phyloP scores from a whole-genome alignment of 2,113 vertebrate genomes.

The Ptilonorhynchus violaceus region DNA sequence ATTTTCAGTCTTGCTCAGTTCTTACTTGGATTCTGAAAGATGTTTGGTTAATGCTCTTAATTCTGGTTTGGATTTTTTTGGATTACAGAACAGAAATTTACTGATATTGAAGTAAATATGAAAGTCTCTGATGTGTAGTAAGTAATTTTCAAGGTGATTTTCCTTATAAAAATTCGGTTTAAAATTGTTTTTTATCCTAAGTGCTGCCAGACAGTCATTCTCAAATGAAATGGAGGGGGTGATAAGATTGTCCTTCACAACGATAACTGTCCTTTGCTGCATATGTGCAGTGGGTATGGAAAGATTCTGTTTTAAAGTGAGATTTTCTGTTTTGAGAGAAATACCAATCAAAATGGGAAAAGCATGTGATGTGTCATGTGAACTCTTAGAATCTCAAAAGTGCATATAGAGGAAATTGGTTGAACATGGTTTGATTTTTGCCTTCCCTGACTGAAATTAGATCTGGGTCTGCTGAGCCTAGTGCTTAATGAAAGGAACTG shows the following conservation, averaged over 20 bases:
- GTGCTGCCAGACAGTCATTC: neutral
- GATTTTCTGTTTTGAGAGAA: neutral
- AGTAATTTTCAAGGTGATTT: neutral
- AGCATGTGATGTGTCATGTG: neutral
- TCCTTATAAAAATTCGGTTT: neutral
- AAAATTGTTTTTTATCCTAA: neutral
- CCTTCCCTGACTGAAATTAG: rapidly evolving
- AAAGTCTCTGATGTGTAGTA: neutral
- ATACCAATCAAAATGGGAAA: neutral
- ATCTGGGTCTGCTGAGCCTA: neutral
- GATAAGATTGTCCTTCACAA: neutral
- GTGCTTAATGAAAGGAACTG: neutral
- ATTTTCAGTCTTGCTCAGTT: neutral
- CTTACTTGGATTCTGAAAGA: neutral
- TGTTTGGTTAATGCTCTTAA: neutral
- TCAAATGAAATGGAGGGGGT: neutral
- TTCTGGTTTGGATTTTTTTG: neutral
- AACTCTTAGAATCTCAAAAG: neutral
- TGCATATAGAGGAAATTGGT: neutral
- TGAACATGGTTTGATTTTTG: neutral
- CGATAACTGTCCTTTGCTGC: neutral
- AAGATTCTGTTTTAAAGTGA: neutral
- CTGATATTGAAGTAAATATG: neutral
- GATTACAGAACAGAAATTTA: neutral
- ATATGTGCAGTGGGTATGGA: neutral